Percentiles rank a stretch among this genome's conserved stretches.
Conservation (phyloP, 2,797 vertebrate species). For the Crax fasciolata region DNA sequence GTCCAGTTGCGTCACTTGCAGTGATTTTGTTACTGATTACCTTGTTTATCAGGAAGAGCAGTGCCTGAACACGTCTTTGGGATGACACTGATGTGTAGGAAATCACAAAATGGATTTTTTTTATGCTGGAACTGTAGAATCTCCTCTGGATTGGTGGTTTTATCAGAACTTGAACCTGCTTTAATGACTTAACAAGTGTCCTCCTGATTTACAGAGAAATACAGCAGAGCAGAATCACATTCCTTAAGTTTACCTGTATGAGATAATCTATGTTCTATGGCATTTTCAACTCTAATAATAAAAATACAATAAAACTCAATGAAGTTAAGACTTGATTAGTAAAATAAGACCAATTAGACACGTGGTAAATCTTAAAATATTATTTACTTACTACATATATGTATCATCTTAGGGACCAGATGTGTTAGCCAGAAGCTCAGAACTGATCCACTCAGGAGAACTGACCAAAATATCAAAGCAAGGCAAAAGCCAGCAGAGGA, state of each 20-base stretch:
- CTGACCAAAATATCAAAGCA: conserved; percentile 90
- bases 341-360: not conserved
- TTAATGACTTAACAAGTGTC: not conserved
- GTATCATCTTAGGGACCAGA: conserved; percentile 84
- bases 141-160: not conserved
- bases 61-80: not conserved
- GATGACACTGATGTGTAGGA: not conserved
- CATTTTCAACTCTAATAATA: conserved; percentile 1
- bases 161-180: not conserved
- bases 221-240: not conserved
- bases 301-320: not conserved
- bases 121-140: not conserved
- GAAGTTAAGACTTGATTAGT: not conserved
- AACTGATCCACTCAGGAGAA: conserved; percentile 96
- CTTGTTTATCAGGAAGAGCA: not conserved
- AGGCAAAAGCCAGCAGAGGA: conserved; percentile 95
- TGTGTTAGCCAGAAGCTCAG: conserved; percentile 92
- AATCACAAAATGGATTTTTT: not conserved
- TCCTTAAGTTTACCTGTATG: not conserved
- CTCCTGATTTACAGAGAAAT: not conserved
- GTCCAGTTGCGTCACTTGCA: conserved; percentile 45
- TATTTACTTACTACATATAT: not conserved
- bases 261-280: not conserved
- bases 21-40: conserved; percentile 51
- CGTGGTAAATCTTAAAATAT: not conserved